Base-by-base conservation (phyloP, 2,797 vertebrate species). In the Triplophysa yarkandensis region DNA sequence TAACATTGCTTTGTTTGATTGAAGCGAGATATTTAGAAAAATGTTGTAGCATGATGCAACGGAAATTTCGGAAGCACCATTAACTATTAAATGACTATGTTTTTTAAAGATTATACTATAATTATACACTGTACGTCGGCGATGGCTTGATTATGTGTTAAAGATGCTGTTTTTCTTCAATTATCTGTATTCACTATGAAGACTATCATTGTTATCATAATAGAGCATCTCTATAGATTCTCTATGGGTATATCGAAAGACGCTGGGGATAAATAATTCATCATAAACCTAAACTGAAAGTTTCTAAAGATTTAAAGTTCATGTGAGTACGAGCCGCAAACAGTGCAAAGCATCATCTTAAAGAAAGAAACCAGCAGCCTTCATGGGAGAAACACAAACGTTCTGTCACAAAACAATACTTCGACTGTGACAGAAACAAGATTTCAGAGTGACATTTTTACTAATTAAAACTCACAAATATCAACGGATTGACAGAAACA, bases 401-500 rank as follows among this genome's bases (percentile, higher is more conserved):
- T 60, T 55, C 60, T 52, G 9, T 66, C 41, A 11, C 28, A 65
- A 32, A 64, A 43, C 62, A 66, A 17, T 43, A 48, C 55, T 58
- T 61, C 41, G 62, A 23, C 41, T 28, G 25, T 70, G 41, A 75
- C 25, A 27, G 32, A 21, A 57, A 52, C 17, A 54, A 64, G 50
- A 69, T n/a, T 17, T 63, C 54, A 71, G 68, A 75, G 4, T 71
- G 66, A 50, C 60, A 65, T 46, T 23, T 30, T 10, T 48, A 25
- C 78, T 88, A 87, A 90, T 90, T 86, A 87, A 83, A 84, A 57
- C 52, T 82, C 84, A 77, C 71, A 77, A 84, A 74, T 83, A 77
- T 84, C 81, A 81, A 57, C 57, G 67, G 67, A 46, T 58, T 82
- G 83, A 86, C 84, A 76, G 80, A 21, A 36, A 30, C 63, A 71